phyloP scores from a whole-genome alignment of 2,888 invertebrate genomes.

The Blera fallax region DNA sequence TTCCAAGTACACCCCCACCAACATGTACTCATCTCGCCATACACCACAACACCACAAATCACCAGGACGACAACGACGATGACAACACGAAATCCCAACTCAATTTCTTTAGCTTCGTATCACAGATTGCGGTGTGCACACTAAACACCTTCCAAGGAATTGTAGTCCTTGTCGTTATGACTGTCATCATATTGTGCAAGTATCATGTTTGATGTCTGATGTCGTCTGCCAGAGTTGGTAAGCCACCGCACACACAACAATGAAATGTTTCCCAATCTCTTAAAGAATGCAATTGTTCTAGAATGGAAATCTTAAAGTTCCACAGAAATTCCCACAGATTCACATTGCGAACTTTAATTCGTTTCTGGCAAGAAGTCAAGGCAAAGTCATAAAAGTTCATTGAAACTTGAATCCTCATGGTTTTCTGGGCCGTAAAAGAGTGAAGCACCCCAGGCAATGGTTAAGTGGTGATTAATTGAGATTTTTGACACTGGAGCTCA shows the following conservation, averaged over 20 bases:
- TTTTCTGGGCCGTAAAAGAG: not conserved
- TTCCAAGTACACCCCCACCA: not conserved
- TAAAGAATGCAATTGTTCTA: not conserved
- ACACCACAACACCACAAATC: not conserved
- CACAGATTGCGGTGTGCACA: conserved; percentile 19
- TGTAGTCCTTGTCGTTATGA: conserved; percentile 35
- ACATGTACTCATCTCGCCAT: not conserved
- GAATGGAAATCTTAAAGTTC: not conserved
- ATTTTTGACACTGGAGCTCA: not conserved
- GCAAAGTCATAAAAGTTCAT: conserved; percentile 1
- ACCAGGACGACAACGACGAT: not conserved
- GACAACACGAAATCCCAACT: conserved; percentile 28
- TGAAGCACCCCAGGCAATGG: not conserved
- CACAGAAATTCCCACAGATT: not conserved
- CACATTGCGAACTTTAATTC: conserved; percentile 4
- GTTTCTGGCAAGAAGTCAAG: not conserved
- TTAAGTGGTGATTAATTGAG: conserved; percentile 2
- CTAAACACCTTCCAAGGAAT: conserved; percentile 13
- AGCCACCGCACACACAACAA: not conserved
- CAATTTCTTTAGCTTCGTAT: conserved; percentile 16
- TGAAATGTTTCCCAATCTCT: conserved; percentile 5
- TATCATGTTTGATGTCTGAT: conserved; percentile 8
- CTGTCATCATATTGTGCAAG: conserved; percentile 31
- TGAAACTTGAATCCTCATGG: not conserved
- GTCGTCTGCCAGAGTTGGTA: not conserved